Evolutionary conservation across 1,140 invertebrate genomes (phyloP).

Genomic region (Coptotermes formosanus): DNA sequence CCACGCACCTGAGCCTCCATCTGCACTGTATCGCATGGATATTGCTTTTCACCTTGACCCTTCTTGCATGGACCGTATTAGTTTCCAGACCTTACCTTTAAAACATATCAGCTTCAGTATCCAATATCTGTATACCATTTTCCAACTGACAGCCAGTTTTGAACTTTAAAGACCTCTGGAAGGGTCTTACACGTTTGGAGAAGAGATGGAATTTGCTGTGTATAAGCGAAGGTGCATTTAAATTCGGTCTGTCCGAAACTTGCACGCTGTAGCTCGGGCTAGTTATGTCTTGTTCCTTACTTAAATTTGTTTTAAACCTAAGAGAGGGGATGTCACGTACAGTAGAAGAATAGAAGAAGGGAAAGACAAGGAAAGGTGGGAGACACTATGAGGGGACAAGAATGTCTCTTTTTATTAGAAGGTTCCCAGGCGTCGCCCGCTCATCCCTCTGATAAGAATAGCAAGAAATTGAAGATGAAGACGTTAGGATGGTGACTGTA

Average conservation of each 20-base stretch:
- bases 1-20: neutral
- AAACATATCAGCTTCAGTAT: neutral
- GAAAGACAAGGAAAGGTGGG: too few species aligned
- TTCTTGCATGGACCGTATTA: neutral
- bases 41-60: neutral
- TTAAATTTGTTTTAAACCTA: neutral
- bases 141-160: neutral
- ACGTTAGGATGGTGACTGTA: too few species aligned
- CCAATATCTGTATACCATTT: neutral
- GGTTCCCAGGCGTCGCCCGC: too few species aligned
- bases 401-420: too few species aligned
- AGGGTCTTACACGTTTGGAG: neutral
- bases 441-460: too few species aligned
- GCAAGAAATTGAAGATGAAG: too few species aligned
- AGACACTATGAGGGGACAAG: too few species aligned
- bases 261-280: neutral
- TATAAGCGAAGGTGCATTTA: neutral
- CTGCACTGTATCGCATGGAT: neutral
- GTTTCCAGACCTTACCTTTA: neutral
- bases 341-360: neutral
- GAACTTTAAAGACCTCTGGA: neutral
- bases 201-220: neutral
- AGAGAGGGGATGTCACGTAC: neutral
- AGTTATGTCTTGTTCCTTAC: too few species aligned
- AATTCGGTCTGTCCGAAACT: neutral